phyloP scores from a whole-genome alignment of 2,797 vertebrate species.

The Dromococcyx pavoninus region DNA sequence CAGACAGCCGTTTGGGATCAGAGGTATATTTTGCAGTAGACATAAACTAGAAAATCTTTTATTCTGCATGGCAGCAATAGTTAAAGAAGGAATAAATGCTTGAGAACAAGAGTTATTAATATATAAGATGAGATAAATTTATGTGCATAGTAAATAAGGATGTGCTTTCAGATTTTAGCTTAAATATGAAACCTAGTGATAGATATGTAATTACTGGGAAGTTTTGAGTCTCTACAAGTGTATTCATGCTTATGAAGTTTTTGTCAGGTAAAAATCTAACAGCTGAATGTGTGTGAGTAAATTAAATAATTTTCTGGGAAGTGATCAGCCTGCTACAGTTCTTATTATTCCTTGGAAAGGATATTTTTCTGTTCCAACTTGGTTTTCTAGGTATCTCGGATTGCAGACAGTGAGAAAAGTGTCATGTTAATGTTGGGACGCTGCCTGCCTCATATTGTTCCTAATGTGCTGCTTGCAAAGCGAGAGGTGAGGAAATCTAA shows the following conservation, averaged over 20 bases:
- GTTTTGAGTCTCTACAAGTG: neutral
- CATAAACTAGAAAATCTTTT: neutral
- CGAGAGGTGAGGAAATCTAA: conserved; percentile 87
- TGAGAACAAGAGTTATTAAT: neutral
- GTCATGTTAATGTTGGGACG: conserved; percentile 98
- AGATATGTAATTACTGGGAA: neutral
- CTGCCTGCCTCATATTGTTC: conserved; percentile 97
- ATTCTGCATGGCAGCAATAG: neutral
- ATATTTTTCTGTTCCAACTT: neutral
- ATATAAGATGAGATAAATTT: neutral
- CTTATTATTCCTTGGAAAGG: neutral
- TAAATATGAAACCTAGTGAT: neutral
- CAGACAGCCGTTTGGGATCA: conserved; percentile 94
- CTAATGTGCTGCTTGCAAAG: conserved; percentile 96
- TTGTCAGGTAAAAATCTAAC: neutral
- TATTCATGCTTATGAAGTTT: neutral
- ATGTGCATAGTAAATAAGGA: neutral
- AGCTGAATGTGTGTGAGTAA: neutral
- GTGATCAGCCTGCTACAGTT: neutral
- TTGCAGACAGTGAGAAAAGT: conserved; percentile 95
- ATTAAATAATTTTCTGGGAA: neutral
- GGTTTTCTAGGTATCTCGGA: conserved; percentile 89
- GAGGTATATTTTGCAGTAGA: conserved; percentile 83
- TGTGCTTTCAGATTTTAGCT: neutral
- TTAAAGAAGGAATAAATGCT: neutral